These are phyloP conservation scores for Candoia aspera DNA, from an alignment of 2,113 vertebrate genomes.

Conservation along the genomic window DNA sequence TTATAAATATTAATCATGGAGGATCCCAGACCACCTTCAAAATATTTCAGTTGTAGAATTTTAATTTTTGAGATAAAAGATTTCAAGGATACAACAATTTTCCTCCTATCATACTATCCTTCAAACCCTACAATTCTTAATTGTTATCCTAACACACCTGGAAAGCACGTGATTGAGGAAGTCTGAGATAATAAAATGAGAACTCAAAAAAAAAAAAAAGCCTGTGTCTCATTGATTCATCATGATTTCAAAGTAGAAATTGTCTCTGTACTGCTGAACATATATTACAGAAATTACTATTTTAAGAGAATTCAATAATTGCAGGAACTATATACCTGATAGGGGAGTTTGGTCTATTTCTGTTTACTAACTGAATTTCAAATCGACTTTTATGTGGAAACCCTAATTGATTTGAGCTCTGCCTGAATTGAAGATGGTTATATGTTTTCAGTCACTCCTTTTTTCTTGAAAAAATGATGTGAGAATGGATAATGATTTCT, in stretches of 20 bases:
- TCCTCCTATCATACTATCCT: neutral
- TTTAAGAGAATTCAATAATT: slow-evolving; percentile 27
- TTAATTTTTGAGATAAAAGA: slow-evolving; percentile 43
- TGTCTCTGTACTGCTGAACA: slow-evolving; percentile 20
- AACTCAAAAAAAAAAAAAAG: slow-evolving; percentile 13
- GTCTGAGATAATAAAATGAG: slow-evolving; percentile 29
- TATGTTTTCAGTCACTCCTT: neutral
- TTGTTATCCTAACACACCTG: neutral
- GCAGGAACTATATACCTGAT: slow-evolving; percentile 26
- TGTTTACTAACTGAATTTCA: neutral
- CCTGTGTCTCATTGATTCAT: neutral
- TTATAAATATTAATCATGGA: slow-evolving; percentile 21
- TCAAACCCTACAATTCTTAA: neutral
- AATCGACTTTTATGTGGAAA: neutral
- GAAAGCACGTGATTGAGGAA: neutral
- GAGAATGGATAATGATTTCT: neutral
- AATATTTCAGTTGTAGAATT: slow-evolving; percentile 26
- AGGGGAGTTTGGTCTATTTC: neutral
- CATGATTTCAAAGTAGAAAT: slow-evolving; percentile 52
- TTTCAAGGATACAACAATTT: slow-evolving; percentile 29
- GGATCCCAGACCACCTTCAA: slow-evolving; percentile 24
- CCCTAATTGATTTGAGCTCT: neutral
- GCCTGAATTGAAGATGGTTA: neutral
- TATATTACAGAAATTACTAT: slow-evolving; percentile 38
- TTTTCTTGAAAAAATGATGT: neutral